A percentile compares a stretch with the other conserved stretches of the same genome.
Evolutionary conservation across 1,140 invertebrate species (phyloP).

Genomic region (Coptotermes formosanus): DNA sequence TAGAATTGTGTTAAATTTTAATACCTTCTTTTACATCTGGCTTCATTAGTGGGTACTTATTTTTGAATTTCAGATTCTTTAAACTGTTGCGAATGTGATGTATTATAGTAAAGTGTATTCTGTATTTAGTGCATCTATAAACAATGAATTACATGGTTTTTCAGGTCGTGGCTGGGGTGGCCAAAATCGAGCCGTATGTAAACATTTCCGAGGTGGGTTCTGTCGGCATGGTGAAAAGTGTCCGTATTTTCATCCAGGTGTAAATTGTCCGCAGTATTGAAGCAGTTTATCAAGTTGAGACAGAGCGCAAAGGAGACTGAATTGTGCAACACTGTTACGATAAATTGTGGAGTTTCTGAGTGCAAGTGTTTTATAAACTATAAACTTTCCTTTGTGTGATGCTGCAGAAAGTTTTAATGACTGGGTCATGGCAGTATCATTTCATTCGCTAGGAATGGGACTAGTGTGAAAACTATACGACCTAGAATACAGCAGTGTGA

Average conservation of each 20-base stretch:
- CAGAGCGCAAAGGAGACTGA: neutral
- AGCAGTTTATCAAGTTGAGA: neutral
- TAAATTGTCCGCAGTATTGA: conserved; percentile 56
- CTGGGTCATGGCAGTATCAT: neutral
- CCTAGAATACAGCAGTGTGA: neutral
- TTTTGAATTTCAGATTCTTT: too few species aligned
- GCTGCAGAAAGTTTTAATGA: neutral
- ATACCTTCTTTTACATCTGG: too few species aligned
- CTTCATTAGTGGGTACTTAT: too few species aligned
- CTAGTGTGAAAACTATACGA: neutral
- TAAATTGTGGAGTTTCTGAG: neutral
- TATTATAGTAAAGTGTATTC: too few species aligned
- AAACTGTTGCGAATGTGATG: too few species aligned
- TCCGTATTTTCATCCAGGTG: conserved; percentile 71
- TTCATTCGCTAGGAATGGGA: neutral
- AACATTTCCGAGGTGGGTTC: conserved; percentile 73
- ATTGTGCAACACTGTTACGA: conserved; percentile 12
- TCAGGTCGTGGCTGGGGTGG: conserved; percentile 18
- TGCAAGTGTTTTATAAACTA: neutral
- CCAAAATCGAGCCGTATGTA: conserved; percentile 54
- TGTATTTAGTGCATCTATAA: too few species aligned
- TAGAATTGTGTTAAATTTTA: too few species aligned
- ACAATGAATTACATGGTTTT: neutral
- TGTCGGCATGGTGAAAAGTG: conserved; percentile 76
- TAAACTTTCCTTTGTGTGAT: too few species aligned